phyloP scores from a whole-genome alignment of 2,888 invertebrate genomes.

The Cantharis rufa region DNA sequence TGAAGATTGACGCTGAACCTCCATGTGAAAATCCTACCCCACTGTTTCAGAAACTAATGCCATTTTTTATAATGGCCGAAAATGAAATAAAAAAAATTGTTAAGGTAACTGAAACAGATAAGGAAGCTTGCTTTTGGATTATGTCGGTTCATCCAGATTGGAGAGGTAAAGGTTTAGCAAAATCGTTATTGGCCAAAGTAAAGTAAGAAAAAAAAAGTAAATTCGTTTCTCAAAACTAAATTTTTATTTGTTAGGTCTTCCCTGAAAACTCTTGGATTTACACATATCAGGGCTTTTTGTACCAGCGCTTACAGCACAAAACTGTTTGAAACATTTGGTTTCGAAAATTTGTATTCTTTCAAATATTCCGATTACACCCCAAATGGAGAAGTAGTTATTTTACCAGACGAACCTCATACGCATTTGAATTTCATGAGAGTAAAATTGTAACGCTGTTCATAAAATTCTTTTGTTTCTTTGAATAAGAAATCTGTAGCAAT shows the following conservation, averaged over 20 bases:
- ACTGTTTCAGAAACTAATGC: slow-evolving; percentile 68
- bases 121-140: slow-evolving; percentile 66
- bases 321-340: slow-evolving; percentile 71
- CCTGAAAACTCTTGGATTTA: slow-evolving; percentile 59
- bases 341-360: slow-evolving; percentile 67
- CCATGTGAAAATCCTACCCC: slow-evolving; percentile 44
- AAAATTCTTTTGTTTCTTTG: no score
- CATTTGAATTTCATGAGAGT: not conserved
- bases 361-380: slow-evolving; percentile 65
- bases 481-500: no score
- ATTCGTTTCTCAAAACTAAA: not conserved
- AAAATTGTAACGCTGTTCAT: not conserved
- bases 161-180: slow-evolving; percentile 68
- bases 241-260: slow-evolving; percentile 60
- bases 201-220: not conserved
- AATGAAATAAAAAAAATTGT: slow-evolving; percentile 61
- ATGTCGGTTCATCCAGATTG: slow-evolving; percentile 68
- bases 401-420: not conserved
- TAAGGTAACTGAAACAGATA: slow-evolving; percentile 61
- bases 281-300: slow-evolving; percentile 71
- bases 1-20: not conserved
- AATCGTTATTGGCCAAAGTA: slow-evolving; percentile 58
- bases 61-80: slow-evolving; percentile 63
- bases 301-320: slow-evolving; percentile 76
- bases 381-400: not conserved